Base-by-base conservation (phyloP, 23 tunicate species). In the Trididemnum miniatum region DNA sequence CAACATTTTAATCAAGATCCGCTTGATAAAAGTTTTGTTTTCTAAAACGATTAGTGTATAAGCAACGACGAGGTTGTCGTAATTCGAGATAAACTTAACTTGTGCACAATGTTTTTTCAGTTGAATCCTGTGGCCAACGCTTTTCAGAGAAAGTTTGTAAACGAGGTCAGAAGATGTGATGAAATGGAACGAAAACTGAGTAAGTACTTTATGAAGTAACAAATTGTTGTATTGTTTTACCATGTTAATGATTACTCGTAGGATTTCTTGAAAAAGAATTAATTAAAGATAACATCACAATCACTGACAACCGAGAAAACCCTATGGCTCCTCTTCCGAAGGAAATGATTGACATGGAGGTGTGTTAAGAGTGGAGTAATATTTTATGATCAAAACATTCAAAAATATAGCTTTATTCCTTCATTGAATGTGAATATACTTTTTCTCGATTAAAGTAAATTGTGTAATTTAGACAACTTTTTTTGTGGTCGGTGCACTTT, bases 171-270 rank as follows among this genome's bases (percentile, higher is more conserved):
- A 71, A 77, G 99, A 85, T 95, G 99, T 86, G 99, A 95, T 78
- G 99, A 95, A 85, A 89, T 95, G 95, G 99, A 95, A 77, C 76
- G 99, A 82, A 95, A 89, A 78, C 60, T 95, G 30, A 39, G 98
- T 91, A 71, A 91, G 97, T 82, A 9, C 54, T 7, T 44, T 44
- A 44, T 9, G 54, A 44, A 15, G 15, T 7, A 44, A 44, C 54
- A 44, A 15, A 7, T 15, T 44, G 54, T 44, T 7, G 54, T 44
- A 15, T 9, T 9, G 54, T 44, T 44, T 44, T 44, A 7, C 9
- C 9, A 15, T 44, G 54, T 7, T 44, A 7, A 7, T 44, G 54
- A 44, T 44, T 44, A 25, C 5, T 51, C 39, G 20, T 0, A 92
- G 97, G 92, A 31, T 86, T 95, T 57, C 34, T 95, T 51, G 91